A percentile compares a stretch with the other conserved stretches of the same genome.
phyloP scores from a whole-genome alignment of 2,888 invertebrate genomes.

The Clusia tigrina region DNA sequence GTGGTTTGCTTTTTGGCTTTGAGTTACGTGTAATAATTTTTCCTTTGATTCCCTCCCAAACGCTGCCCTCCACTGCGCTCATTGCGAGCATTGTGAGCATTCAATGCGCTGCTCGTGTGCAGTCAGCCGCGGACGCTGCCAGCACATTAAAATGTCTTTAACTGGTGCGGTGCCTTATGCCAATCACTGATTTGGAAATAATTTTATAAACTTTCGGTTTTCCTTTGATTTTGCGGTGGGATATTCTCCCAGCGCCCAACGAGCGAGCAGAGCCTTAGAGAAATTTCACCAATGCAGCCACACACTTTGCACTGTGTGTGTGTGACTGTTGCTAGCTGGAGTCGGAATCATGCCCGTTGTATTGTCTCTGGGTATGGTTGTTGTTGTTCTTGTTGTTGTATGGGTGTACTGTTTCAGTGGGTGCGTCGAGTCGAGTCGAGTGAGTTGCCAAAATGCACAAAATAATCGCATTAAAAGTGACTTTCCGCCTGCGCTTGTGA shows the following conservation, averaged over 20 bases:
- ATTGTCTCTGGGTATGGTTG: background rate
- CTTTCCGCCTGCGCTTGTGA: conserved; percentile 26
- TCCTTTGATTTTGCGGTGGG: background rate
- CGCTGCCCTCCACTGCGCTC: background rate
- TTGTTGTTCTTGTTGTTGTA: background rate
- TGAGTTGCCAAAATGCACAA: conserved; percentile 51
- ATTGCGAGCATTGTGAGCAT: background rate
- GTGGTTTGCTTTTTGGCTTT: conserved; percentile 3
- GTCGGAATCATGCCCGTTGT: background rate
- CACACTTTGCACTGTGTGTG: no score
- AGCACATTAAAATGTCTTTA: conserved; percentile 53
- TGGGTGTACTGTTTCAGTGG: background rate
- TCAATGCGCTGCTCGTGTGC: background rate
- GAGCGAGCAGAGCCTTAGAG: background rate
- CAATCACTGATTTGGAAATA: conserved; percentile 58
- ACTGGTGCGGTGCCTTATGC: conserved; percentile 41
- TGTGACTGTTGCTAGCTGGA: no score
- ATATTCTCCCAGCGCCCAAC: background rate
- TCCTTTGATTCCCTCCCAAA: no score
- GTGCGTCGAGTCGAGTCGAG: background rate
- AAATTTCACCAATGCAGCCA: background rate
- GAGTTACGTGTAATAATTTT: no score
- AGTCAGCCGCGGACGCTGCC: no score
- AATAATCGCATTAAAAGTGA: conserved; percentile 51
- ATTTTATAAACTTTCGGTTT: conserved; percentile 50